A percentile compares a stretch with the other conserved stretches of the same genome.
These are phyloP conservation scores for Equus przewalskii DNA, from an alignment of 2,113 vertebrate species.

Conservation along the genomic window DNA sequence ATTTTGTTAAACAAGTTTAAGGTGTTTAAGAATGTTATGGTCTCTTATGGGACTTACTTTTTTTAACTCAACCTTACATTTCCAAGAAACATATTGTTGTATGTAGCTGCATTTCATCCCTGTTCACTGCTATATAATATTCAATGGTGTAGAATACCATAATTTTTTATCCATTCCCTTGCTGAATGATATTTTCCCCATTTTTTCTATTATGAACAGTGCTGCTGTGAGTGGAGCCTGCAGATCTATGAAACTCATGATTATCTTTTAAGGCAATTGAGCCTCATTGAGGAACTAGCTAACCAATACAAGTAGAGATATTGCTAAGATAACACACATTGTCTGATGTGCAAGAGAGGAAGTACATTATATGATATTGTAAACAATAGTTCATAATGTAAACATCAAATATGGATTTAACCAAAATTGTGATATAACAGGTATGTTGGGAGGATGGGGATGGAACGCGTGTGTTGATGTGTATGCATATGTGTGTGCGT, in stretches of 20 bases:
- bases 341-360: neutral
- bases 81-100: neutral
- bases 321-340: neutral
- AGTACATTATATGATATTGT: neutral
- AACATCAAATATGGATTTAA: constrained; percentile 26
- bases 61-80: neutral
- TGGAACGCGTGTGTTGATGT: neutral
- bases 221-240: neutral
- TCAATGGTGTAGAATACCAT: neutral
- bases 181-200: neutral
- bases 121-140: neutral
- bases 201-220: neutral
- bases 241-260: neutral
- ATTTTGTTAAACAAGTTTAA: neutral
- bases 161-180: neutral
- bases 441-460: neutral
- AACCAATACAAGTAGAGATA: neutral
- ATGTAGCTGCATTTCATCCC: neutral
- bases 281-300: neutral
- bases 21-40: neutral
- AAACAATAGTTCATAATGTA: neutral
- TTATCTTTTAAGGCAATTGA: neutral
- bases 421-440: neutral
- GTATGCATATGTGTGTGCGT: neutral
- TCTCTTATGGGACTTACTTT: neutral